These are phyloP conservation scores for Rhizomys pruinosus DNA, from an alignment of 2,113 vertebrate genomes.

Conservation along the genomic window DNA sequence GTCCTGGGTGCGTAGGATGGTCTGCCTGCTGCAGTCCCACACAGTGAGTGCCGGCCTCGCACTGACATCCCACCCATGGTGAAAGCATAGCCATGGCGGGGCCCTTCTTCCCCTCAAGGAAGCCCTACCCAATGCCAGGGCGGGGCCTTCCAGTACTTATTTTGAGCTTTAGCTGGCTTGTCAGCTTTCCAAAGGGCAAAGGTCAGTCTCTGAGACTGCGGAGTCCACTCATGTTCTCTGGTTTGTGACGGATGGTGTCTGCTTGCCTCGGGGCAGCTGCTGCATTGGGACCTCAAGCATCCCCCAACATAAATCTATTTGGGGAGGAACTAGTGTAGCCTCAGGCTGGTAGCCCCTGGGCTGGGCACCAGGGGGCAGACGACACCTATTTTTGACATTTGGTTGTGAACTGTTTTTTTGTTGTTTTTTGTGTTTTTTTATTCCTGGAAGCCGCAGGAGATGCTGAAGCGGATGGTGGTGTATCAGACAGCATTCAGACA, in stretches of 20 bases:
- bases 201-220: background rate
- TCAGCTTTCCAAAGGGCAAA: conserved; percentile 31
- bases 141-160: background rate
- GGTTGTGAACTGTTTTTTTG: conserved; percentile 75
- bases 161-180: conserved; percentile 34
- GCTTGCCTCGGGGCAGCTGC: background rate
- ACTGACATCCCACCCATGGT: background rate
- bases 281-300: rapidly evolving
- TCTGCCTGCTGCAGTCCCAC: background rate
- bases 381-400: conserved; percentile 49
- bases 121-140: conserved; percentile 66
- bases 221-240: rapidly evolving
- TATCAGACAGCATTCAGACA: conserved; percentile 98
- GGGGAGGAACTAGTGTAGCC: background rate
- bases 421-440: conserved; percentile 85
- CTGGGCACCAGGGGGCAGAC: conserved; percentile 74
- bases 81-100: background rate
- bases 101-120: conserved; percentile 47
- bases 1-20: background rate
- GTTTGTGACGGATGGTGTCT: background rate
- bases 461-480: conserved; percentile 99
- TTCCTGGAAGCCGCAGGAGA: conserved; percentile 95
- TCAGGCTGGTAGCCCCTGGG: conserved; percentile 26
- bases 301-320: background rate
- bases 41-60: rapidly evolving